These are phyloP conservation scores for Hymenochirus boettgeri DNA, from an alignment of 2,113 vertebrate species.

Conservation along the genomic window DNA sequence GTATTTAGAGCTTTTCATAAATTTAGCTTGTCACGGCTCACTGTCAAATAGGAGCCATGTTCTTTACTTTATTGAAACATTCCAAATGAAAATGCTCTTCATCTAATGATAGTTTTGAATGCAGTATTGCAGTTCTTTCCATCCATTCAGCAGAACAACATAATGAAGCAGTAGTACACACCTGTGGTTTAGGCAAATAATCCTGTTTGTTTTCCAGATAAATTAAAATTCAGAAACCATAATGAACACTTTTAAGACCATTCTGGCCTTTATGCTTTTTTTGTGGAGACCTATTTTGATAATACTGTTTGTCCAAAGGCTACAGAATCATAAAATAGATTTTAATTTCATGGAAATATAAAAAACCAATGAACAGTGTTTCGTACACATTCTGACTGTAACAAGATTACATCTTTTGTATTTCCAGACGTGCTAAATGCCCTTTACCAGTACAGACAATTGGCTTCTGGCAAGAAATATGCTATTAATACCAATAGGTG, in stretches of 20 bases:
- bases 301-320: neutral
- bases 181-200: constrained; percentile 21
- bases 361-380: neutral
- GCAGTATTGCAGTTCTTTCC: constrained; percentile 14
- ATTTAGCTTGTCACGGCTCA: no score
- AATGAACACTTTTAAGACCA: no score
- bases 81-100: no score
- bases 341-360: neutral
- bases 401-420: neutral
- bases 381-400: neutral
- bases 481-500: constrained; percentile 15
- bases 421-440: constrained; percentile 10
- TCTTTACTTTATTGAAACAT: no score
- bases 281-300: neutral
- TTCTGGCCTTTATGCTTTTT: no score
- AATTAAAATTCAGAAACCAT: constrained; percentile 29
- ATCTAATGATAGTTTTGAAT: no score
- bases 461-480: constrained; percentile 1
- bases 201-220: constrained; percentile 14
- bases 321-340: neutral
- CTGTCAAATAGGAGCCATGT: no score
- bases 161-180: constrained; percentile 9
- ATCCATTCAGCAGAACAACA: constrained; percentile 20
- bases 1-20: no score
- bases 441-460: neutral